A percentile compares a stretch with the other conserved stretches of the same genome.
Evolutionary conservation across 2,888 invertebrate species (phyloP).

Genomic region (Heliconius charithonia): DNA sequence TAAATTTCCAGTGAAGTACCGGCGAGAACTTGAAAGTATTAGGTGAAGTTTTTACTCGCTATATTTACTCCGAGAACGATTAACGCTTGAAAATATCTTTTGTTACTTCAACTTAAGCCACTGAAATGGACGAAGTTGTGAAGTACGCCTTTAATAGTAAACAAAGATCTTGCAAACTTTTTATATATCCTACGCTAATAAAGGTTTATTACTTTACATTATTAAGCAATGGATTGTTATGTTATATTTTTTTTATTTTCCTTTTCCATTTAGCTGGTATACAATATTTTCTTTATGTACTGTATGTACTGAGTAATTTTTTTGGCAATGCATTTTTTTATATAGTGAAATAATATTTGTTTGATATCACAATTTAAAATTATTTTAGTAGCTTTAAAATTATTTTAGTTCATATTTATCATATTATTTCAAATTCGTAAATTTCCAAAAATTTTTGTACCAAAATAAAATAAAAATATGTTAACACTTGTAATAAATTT

Average conservation of each 20-base stretch:
- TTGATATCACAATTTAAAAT: too few species aligned
- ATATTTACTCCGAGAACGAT: constrained; percentile 47
- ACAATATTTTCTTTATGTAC: neutral
- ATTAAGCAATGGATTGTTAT: neutral
- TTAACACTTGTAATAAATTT: too few species aligned
- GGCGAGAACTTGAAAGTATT: constrained; percentile 44
- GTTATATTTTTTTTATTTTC: neutral
- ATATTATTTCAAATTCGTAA: too few species aligned
- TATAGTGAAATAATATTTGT: too few species aligned
- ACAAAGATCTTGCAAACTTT: constrained; percentile 33
- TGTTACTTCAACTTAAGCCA: constrained; percentile 40
- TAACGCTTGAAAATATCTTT: constrained; percentile 45
- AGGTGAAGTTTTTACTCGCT: constrained; percentile 49
- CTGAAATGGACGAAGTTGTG: constrained; percentile 42
- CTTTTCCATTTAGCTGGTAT: neutral
- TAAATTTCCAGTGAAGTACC: constrained; percentile 33
- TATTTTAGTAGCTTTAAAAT: too few species aligned
- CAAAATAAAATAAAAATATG: too few species aligned
- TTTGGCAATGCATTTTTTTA: too few species aligned
- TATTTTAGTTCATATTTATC: too few species aligned
- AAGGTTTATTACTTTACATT: constrained; percentile 26
- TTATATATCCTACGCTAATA: constrained; percentile 30
- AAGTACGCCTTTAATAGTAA: constrained; percentile 38
- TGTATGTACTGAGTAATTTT: neutral
- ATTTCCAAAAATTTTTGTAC: too few species aligned